These are phyloP conservation scores for Ispidina picta DNA, from an alignment of 2,797 vertebrate genomes.

Conservation along the genomic window DNA sequence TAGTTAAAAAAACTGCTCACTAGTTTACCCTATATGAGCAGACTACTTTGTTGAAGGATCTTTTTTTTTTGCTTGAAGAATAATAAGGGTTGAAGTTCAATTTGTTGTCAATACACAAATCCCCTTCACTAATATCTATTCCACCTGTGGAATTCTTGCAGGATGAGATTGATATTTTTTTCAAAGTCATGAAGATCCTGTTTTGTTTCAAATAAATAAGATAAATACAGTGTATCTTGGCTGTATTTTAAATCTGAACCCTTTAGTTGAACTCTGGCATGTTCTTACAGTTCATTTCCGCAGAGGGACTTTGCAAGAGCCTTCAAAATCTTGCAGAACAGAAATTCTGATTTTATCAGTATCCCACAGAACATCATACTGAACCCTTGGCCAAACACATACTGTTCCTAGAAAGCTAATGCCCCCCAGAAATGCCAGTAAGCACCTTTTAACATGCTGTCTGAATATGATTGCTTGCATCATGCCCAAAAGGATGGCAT, in stretches of 20 bases:
- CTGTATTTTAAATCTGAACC: not conserved
- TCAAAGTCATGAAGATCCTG: not conserved
- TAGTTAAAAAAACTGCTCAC: not conserved
- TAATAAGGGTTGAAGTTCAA: not conserved
- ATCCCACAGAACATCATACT: fast-evolving
- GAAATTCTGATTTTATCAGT: not conserved
- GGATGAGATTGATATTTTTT: not conserved
- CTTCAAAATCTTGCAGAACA: not conserved
- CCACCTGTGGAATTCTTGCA: not conserved
- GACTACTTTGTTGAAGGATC: not conserved
- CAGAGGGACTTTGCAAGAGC: not conserved
- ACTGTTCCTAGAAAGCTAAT: not conserved
- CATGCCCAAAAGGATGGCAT: not conserved
- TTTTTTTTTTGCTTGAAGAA: not conserved
- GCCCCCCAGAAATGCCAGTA: not conserved
- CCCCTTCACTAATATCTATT: not conserved
- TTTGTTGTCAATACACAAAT: not conserved
- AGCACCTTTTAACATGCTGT: not conserved
- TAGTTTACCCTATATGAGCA: not conserved
- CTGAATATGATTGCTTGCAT: not conserved
- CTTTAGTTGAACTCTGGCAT: not conserved
- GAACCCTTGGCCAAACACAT: not conserved
- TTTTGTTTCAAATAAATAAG: not conserved
- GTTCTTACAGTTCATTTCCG: not conserved
- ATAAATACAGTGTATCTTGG: not conserved